phyloP scores from a whole-genome alignment of 2,797 vertebrate species.

The Eremophila alpestris region DNA sequence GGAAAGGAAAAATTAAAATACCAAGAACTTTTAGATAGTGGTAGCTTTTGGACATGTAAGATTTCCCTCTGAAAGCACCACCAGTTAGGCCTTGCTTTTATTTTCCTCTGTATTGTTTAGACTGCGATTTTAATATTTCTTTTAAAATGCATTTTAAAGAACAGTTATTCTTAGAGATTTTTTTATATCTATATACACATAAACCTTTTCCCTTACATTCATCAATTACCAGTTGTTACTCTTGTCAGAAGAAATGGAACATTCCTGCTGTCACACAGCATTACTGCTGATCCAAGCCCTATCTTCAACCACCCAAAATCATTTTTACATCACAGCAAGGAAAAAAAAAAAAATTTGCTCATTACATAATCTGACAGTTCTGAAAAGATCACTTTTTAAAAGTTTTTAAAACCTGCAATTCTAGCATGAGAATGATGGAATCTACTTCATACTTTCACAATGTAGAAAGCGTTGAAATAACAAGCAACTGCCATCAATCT shows the following conservation, averaged over 20 bases:
- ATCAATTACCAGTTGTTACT: constrained; percentile 13
- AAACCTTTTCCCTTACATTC: neutral
- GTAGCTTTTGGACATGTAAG: neutral
- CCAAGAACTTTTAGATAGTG: neutral
- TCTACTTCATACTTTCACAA: neutral
- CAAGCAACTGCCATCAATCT: neutral
- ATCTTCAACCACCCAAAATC: neutral
- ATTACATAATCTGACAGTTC: neutral
- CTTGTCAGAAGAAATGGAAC: constrained; percentile 26
- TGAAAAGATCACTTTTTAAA: neutral
- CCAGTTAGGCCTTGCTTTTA: neutral
- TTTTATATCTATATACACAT: neutral
- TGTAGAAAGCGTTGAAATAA: neutral
- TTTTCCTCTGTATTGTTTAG: neutral
- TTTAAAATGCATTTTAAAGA: neutral
- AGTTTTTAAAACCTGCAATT: neutral
- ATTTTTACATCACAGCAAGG: neutral
- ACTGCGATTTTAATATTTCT: neutral
- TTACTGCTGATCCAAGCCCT: constrained; percentile 11
- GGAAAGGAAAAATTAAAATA: neutral
- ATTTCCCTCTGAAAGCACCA: neutral
- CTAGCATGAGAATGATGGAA: neutral
- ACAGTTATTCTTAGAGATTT: neutral
- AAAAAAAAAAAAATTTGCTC: neutral
- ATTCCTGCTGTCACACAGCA: neutral